A percentile compares a stretch with the other conserved stretches of the same genome.
These are phyloP conservation scores for Ichneumon xanthorius DNA, from an alignment of 2,888 invertebrate species.

Conservation along the genomic window DNA sequence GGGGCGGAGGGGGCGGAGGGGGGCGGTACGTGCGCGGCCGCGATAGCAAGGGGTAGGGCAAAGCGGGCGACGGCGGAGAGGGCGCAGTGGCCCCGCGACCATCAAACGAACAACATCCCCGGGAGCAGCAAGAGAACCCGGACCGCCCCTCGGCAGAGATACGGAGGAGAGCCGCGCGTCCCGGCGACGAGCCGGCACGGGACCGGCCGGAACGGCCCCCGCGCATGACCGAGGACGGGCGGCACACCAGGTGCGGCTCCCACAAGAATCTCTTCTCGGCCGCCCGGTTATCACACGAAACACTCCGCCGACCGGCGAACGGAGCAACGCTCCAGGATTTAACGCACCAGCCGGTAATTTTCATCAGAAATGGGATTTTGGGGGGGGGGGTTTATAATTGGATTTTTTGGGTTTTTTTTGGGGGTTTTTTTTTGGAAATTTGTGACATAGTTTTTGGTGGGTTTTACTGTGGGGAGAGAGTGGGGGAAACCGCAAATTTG, in stretches of 20 bases:
- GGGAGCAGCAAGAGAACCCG: slow-evolving; percentile 55
- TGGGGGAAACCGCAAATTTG: not conserved
- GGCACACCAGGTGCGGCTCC: slow-evolving; percentile 6
- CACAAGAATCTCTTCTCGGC: too few species aligned
- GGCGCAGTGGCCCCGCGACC: slow-evolving; percentile 86
- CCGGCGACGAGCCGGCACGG: not conserved
- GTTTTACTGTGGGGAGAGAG: too few species aligned
- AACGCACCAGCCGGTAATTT: too few species aligned
- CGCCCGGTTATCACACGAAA: too few species aligned
- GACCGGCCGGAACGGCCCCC: not conserved
- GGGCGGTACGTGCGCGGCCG: slow-evolving; percentile 83
- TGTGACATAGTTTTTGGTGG: too few species aligned
- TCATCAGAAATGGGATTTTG: too few species aligned
- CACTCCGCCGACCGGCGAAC: too few species aligned
- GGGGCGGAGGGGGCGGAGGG: slow-evolving; percentile 74
- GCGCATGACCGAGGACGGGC: slow-evolving; percentile 19
- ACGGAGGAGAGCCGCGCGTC: not conserved
- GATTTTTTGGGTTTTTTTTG: too few species aligned
- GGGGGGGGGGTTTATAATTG: too few species aligned
- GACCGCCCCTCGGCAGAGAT: not conserved
- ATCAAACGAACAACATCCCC: slow-evolving; percentile 84
- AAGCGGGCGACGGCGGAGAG: slow-evolving; percentile 87
- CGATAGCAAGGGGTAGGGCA: slow-evolving; percentile 85
- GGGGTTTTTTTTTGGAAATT: too few species aligned
- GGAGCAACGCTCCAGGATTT: too few species aligned